phyloP scores from a whole-genome alignment of 2,797 vertebrate genomes.

The Astyanax mexicanus region DNA sequence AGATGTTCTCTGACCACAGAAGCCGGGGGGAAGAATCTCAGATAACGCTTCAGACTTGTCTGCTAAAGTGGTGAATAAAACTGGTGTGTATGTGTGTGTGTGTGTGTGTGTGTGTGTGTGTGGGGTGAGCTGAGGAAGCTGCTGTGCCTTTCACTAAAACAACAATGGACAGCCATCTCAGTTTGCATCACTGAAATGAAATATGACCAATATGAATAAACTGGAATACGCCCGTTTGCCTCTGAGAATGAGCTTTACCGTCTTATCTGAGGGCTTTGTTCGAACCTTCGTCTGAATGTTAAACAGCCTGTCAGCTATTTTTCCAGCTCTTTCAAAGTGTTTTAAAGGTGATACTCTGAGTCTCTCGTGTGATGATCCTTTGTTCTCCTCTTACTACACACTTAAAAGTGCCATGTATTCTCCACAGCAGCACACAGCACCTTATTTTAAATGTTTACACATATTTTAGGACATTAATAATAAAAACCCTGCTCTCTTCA shows the following conservation, averaged over 20 bases:
- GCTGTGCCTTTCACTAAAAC: background rate
- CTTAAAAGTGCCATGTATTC: background rate
- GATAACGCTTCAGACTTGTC: background rate
- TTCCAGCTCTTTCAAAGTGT: background rate
- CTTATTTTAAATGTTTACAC: background rate
- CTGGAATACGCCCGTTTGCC: background rate
- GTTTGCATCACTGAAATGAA: background rate
- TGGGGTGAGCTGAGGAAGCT: background rate
- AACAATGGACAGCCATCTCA: conserved; percentile 7
- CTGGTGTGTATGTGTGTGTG: background rate
- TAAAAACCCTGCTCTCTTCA: background rate
- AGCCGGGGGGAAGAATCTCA: background rate
- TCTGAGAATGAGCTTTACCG: background rate
- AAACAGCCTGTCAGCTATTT: background rate
- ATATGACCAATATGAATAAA: background rate
- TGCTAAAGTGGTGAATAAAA: background rate
- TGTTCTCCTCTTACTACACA: background rate
- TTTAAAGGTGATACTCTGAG: background rate
- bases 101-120: background rate
- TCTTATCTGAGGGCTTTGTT: background rate
- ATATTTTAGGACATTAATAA: background rate
- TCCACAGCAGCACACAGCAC: background rate
- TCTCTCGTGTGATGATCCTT: background rate
- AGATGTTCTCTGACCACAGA: conserved; percentile 1
- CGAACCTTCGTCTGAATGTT: background rate